Conservation (phyloP, 2,888 invertebrate species). For the Thalpophila matura region DNA sequence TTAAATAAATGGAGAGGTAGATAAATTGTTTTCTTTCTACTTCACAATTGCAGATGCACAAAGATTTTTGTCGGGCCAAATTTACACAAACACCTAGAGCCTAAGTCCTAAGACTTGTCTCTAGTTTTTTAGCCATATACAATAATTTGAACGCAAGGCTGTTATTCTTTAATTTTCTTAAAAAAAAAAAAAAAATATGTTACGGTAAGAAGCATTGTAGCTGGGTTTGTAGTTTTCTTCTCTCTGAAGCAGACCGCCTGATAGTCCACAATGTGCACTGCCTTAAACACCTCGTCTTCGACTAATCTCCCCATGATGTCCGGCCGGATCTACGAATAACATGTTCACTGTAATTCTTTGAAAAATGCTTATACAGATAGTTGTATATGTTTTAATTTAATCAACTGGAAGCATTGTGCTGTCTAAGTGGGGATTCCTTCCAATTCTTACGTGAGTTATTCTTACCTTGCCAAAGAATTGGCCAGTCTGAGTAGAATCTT, state of each 20-base stretch:
- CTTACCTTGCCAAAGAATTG: conserved; percentile 96
- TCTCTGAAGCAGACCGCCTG: conserved; percentile 96
- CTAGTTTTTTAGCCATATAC: too few species aligned
- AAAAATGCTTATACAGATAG: too few species aligned
- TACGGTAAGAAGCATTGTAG: conserved; percentile 92
- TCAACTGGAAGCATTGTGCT: too few species aligned
- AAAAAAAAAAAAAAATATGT: conserved; percentile 43
- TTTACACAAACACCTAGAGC: background rate
- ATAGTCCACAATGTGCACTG: conserved; percentile 95
- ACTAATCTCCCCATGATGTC: conserved; percentile 94
- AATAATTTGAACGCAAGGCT: too few species aligned
- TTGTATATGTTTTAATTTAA: too few species aligned
- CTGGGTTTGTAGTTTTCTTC: conserved; percentile 91
- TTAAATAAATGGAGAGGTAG: background rate
- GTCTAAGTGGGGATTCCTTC: too few species aligned
- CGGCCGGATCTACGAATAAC: conserved; percentile 88
- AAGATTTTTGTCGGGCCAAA: background rate
- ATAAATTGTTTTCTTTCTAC: background rate
- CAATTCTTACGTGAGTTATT: background rate
- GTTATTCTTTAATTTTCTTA: background rate
- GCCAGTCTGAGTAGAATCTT: conserved; percentile 94
- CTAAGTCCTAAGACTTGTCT: too few species aligned
- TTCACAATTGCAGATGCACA: too few species aligned
- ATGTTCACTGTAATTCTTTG: background rate
- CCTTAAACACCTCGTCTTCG: conserved; percentile 94